A percentile compares a stretch with the other conserved stretches of the same genome.
Evolutionary conservation across 2,888 invertebrate species (phyloP).

Genomic region (Agrotis exclamationis): DNA sequence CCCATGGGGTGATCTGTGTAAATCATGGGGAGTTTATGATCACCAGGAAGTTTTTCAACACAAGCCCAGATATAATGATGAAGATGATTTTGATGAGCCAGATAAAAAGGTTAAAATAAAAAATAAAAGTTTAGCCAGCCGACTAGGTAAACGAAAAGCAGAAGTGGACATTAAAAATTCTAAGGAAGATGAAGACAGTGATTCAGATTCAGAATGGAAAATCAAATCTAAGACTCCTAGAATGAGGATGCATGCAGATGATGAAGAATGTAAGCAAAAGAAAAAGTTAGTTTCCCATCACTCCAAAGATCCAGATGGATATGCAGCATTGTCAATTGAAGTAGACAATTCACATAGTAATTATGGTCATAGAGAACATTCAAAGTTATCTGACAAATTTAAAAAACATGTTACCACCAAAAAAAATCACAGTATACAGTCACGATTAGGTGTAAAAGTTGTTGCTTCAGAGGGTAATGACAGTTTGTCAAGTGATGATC

Average conservation of each 20-base stretch:
- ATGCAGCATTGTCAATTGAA: conserved; percentile 86
- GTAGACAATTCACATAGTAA: conserved; percentile 79
- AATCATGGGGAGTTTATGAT: conserved; percentile 93
- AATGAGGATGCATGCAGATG: conserved; percentile 97
- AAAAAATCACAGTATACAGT: conserved; percentile 74
- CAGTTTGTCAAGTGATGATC: conserved; percentile 74
- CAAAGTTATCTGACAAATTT: conserved; percentile 84
- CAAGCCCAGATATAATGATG: conserved; percentile 77
- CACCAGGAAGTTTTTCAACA: conserved; percentile 90
- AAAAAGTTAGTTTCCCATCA: conserved; percentile 72
- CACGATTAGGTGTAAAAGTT: conserved; percentile 83
- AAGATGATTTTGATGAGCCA: conserved; percentile 71
- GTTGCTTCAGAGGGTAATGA: conserved; percentile 63
- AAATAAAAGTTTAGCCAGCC: conserved; percentile 84
- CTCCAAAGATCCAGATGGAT: conserved; percentile 72
- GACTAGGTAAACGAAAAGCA: conserved; percentile 79
- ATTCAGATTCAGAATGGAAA: conserved; percentile 91
- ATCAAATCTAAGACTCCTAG: conserved; percentile 93
- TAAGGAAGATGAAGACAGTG: conserved; percentile 83
- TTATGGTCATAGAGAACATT: conserved; percentile 76
- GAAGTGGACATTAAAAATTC: conserved; percentile 66
- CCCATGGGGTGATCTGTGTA: conserved; percentile 94
- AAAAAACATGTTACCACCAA: conserved; percentile 70
- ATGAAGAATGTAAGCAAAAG: conserved; percentile 93
- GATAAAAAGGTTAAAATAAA: conserved; percentile 75